Evolutionary conservation across 2,888 invertebrate species (phyloP), one percentile per base, ranked within the genome.

Genomic region (Heliconius hortense): DNA sequence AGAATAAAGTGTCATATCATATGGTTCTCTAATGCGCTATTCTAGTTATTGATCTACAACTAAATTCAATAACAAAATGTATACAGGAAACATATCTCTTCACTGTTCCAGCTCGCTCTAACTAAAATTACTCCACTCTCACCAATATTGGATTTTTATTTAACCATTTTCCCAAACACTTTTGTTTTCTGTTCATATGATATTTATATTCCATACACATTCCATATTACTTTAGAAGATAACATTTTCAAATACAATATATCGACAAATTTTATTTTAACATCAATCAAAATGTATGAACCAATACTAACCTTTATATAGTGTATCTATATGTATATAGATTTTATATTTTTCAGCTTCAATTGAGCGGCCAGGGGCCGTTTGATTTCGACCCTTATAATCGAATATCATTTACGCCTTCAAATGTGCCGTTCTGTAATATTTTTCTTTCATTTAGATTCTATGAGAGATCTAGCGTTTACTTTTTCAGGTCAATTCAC

Each of bases 331-430:
- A 64, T 13, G 5, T 66, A 39, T 39, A 66, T 39, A 66, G 43
- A 39, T 62, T 39, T 13, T 60, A 59, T 71, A 62, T 60, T 59
- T 73, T 73, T 56, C 73, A 66, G 66, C 53, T 73, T 56, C 73
- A 62, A 73, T 66, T 73, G 64, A 73, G 60, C 60, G 66, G 39
- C 31, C 48, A 73, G 73, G 31, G 56, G 28, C 35, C 56, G 64
- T 66, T 73, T 73, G 73, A 73, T 73, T 64, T 66, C 73, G 73
- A 66, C 73, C 73, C 73, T 64, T 39, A 66, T 66, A 73, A 73
- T 73, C 64, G 64, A 73, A 73, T 73, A 73, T 56, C 53, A 73
- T 73, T 73, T 56, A 73, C 66, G 66, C 73, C 48, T 66, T 35
- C 66, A 73, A 66, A 73, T 73, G 66, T 56, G 21, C 39, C 60